These are phyloP conservation scores for Kobus ellipsiprymnus DNA, from an alignment of 2,113 vertebrate species.

Conservation along the genomic window DNA sequence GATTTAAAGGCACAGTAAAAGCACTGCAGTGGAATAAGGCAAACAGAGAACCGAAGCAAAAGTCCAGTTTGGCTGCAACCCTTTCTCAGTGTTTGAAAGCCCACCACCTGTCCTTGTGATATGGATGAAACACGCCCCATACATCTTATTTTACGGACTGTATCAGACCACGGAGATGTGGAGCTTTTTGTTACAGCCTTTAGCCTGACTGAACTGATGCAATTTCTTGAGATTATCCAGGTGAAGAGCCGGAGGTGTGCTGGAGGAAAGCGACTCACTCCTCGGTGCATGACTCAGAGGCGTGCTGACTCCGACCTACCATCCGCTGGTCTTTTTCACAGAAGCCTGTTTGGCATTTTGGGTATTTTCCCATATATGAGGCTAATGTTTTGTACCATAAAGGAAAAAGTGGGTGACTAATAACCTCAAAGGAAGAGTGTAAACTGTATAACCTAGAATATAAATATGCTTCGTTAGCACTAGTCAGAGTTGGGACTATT, in stretches of 20 bases:
- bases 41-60: no score
- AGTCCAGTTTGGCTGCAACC: no score
- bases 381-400: constrained; percentile 25
- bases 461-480: constrained; percentile 53
- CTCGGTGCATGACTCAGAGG: neutral
- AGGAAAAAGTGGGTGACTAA: constrained; percentile 36
- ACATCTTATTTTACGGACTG: neutral
- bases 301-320: neutral
- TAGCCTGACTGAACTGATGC: neutral
- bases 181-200: neutral
- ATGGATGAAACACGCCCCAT: neutral
- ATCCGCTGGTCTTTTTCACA: neutral
- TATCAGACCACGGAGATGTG: neutral
- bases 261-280: neutral
- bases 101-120: neutral
- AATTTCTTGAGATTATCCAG: neutral
- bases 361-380: neutral
- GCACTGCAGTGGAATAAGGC: neutral
- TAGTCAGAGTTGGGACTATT: constrained; percentile 33
- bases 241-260: neutral
- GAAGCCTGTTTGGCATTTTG: neutral
- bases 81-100: no score
- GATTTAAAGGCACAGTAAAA: neutral
- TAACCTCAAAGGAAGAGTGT: constrained; percentile 44
- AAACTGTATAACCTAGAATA: constrained; percentile 39